Conservation (phyloP, 2,797 vertebrate species). For the Hydrocynus forskahlii region DNA sequence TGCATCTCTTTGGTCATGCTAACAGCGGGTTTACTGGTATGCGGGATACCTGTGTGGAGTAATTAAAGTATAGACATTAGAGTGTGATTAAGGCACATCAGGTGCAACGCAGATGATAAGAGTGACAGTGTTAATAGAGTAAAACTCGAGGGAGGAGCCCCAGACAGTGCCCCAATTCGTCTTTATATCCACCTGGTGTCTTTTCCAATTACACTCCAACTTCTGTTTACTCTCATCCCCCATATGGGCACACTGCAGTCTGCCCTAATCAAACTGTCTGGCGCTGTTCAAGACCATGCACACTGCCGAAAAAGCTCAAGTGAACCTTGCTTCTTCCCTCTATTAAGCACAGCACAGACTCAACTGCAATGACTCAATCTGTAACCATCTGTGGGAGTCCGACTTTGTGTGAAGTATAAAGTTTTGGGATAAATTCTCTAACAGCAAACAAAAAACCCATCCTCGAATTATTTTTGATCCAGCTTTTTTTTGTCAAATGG, state of each 20-base stretch:
- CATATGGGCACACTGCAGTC: conserved; percentile 32
- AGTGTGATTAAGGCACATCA: conserved; percentile 78
- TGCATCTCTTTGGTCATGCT: conserved; percentile 55
- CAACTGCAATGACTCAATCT: conserved; percentile 28
- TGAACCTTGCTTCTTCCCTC: background rate
- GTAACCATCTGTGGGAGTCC: background rate
- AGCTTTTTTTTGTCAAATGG: background rate
- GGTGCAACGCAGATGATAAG: conserved; percentile 80
- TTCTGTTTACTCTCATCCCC: conserved; percentile 68
- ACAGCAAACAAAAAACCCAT: background rate
- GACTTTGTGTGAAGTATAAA: background rate
- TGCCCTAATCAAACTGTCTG: background rate
- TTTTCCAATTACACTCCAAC: conserved; percentile 77
- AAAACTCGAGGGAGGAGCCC: conserved; percentile 77
- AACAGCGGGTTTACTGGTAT: conserved; percentile 65
- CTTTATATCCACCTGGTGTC: conserved; percentile 81
- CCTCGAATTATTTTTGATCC: background rate
- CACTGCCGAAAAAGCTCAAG: conserved; percentile 16
- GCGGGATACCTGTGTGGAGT: conserved; percentile 73
- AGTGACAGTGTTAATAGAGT: conserved; percentile 82
- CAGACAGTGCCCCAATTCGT: conserved; percentile 74
- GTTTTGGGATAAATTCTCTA: background rate
- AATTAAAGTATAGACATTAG: conserved; percentile 76
- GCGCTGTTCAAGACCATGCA: background rate
- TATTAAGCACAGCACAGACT: conserved; percentile 3